Evolutionary conservation across 2,888 invertebrate genomes (phyloP), one percentile per base, ranked within the genome.

Genomic region (Andrena praecox): DNA sequence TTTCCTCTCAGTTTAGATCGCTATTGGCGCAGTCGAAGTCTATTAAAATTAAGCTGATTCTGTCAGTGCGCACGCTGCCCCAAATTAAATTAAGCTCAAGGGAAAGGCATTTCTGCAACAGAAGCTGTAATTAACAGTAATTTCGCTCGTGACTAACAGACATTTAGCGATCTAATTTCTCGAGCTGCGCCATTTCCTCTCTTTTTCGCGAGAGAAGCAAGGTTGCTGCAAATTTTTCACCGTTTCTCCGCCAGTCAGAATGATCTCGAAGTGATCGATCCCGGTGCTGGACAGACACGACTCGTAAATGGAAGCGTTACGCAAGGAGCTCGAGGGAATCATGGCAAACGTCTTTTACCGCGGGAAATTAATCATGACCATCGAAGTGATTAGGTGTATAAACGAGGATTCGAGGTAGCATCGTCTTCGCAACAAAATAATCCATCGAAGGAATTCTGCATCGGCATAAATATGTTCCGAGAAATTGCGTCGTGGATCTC

Each of bases 311-410:
- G 42, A 27, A 20, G 33, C 29, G 42, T 64, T 66, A 24, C 35
- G 33, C 48, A 50, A 79, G 20, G 27, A 27, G 16, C 12, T 7
- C n/a, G 20, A 48, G 16, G 33, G 54, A 68, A 68, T 68, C 78
- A 48, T 74, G 35, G 20, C 50, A 52, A 69, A 67, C 60, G 66
- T 42, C 33, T 48, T 27, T 16, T 33, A n/a, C 20, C 10, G 20
- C 20, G 27, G 54, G 29, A 72, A 56, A 80, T 77, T 77, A 80
- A 80, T 77, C 77, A 68, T 50, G 29, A 24, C 20, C 67, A 62
- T 67, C 29, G 10, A 56, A 56, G 12, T 29, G 67, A 50, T 50
- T 33, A 7, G 2, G 8, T 12, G 16, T 35, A 52, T 31, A 68
- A 72, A 27, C 62, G 27, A 0, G 29, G 27, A 54, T 60, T 12